Base-by-base conservation (phyloP, 2,113 vertebrate species). In the Pterophyllum scalare region DNA sequence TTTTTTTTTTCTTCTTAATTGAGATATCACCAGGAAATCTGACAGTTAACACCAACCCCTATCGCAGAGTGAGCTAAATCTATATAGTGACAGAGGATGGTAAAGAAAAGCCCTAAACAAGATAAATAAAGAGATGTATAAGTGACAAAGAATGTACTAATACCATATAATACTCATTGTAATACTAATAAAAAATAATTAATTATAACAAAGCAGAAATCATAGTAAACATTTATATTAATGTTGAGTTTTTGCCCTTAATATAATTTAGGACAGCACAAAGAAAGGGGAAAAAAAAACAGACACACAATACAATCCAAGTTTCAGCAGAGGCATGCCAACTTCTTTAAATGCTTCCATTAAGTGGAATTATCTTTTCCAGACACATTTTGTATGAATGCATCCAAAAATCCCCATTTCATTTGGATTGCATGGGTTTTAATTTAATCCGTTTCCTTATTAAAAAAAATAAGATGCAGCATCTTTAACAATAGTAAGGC, bases 311-410 rank as follows among this genome's bases (percentile, higher is more conserved):
- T 92, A 84, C 90, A 93, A 90, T 92, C 92, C 89, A 95, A 93
- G 91, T 94, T 94, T 88, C 82, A 88, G 87, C 81, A 31, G 85
- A 89, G 62, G 80, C 91, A 89, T 89, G 91, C 93, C 94, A 95
- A 92, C 91, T 92, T 94, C 89, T 95, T 94, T 92, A 95, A 95
- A 95, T 94, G 90, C 91, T 83, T 94, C 95, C 89, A 94, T 96
- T 95, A 95, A 91, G 93, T 88, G 89, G 88, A 96, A 96, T 96
- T 96, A 96, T 96, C 95, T 96, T 95, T 93, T 94, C 93, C 91
- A 93, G 92, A 92, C 95, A 96, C 93, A 95, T 95, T 96, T 95
- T 87, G 88, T 88, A 88, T 94, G 93, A 95, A 93, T 94, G 93
- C 94, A 65, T 95, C 94, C 90, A 92, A 92, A 95, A 95, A 95